Evolutionary conservation across 2,113 vertebrate genomes (phyloP), one percentile per base, ranked within the genome.

Genomic region (Acanthisitta chloris): DNA sequence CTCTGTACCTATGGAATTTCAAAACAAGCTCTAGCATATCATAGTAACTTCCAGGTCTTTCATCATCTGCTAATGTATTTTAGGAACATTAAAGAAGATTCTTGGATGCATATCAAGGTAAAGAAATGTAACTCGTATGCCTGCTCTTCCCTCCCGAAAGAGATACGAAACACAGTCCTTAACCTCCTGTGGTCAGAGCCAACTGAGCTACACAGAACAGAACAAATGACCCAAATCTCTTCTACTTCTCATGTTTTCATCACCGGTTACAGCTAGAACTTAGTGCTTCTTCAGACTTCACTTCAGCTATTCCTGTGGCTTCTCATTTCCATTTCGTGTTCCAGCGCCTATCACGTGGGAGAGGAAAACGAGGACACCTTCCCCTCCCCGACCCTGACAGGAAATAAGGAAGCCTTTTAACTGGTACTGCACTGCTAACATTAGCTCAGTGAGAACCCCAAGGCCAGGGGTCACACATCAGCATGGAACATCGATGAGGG

Each of bases 81-180:
- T 86, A 86, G 90, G 76, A 95, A 90, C 36, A 83, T 88, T 54
- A 28, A 84, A 90, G 84, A 80, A 83, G 51, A 92, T 71, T 93
- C 90, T 83, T 97, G 95, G 94, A 93, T 38, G 31, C 29, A 43
- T 80, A 96, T 94, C 88, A 97, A 97, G 88, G 91, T 64, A 74
- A 91, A 95, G 93, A 83, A 58, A 77, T 1, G 8, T n/a, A 48
- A 90, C 43, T 84, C 83, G 52, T 58, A 88, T 54, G 55, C 29
- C 42, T 66, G 55, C 46, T 80, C 88, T 76, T 71, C 29, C 45
- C 88, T 91, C 83, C 51, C 71, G 85, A 92, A 92, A 86, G 38
- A 92, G 64, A 90, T 49, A 58, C 0, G 1, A 87, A 72, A 77
- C 25, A 48, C 84, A 74, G 42, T 58, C 34, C 54, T 80, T 86